Evolutionary conservation across 1,140 invertebrate species (phyloP), one percentile per base, ranked within the genome.

Genomic region (Ceratosolen solmsi): DNA sequence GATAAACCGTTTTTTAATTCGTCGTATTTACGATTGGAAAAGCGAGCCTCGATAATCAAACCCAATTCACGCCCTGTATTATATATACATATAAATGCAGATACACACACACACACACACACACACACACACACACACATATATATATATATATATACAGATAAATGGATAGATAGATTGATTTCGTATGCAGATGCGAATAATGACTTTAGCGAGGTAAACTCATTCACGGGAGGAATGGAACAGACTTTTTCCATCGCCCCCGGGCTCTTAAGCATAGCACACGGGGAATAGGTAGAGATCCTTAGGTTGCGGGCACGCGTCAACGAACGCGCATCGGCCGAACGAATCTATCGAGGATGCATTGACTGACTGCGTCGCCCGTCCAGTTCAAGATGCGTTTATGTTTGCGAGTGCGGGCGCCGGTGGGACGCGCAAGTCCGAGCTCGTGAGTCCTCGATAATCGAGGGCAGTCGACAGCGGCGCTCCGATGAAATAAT

Each of bases 11-110:
- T 38, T 68, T n/a, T 68, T 3, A 17, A 38, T 20, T 38, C 30
- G 78, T 72, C 30, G 78, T 72, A 72, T 72, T 79, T 72, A 72
- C 78, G 78, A 72, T 27, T 36, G 33, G 70, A 56, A 58, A 72
- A 71, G 41, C 30, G 36, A 41, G 41, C 17, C 74, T 70, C 60
- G 30, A 54, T 54, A 78, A 79, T 71, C 65, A 13, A 71, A 72
- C 36, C 27, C 71, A 73, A 80, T 80, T 80, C 58, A 74, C n/a
- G n/a, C n/a, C n/a, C n/a, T n/a, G n/a, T n/a, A n/a, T n/a, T n/a
- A n/a, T n/a, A n/a, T n/a, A n/a, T n/a, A n/a, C n/a, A n/a, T n/a
- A n/a, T n/a, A n/a, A n/a, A n/a, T n/a, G n/a, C n/a, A n/a, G n/a
- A n/a, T n/a, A n/a, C n/a, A n/a, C n/a, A n/a, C n/a, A n/a, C n/a